These are phyloP conservation scores for Zelleria hepariella DNA, from an alignment of 2,888 invertebrate species.

Conservation along the genomic window DNA sequence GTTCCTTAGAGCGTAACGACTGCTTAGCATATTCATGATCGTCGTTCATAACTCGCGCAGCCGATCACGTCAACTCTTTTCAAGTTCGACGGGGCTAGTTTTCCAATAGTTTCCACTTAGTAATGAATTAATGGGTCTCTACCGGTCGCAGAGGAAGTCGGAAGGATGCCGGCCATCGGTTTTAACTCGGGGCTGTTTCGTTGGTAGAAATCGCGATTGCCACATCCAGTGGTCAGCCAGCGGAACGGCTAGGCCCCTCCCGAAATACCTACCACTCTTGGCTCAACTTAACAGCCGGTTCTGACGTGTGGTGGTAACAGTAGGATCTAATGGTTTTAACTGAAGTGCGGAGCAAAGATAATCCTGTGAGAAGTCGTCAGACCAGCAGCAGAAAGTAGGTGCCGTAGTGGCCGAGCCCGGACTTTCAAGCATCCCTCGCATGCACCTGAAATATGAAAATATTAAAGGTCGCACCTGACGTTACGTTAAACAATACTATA, in stretches of 20 bases:
- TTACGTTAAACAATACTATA: too few relatives aligned
- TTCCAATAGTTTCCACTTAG: background rate
- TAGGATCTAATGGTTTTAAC: too few relatives aligned
- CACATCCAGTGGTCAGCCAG: slow-evolving; percentile 24
- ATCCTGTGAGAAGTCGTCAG: too few relatives aligned
- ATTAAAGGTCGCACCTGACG: too few relatives aligned
- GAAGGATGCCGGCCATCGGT: slow-evolving; percentile 33
- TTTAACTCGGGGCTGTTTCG: background rate
- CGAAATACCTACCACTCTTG: background rate
- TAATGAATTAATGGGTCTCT: background rate
- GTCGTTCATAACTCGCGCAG: background rate
- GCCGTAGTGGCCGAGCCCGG: too few relatives aligned
- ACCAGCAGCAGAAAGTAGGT: too few relatives aligned
- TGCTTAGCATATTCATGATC: background rate
- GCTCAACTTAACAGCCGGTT: background rate
- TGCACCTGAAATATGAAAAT: too few relatives aligned
- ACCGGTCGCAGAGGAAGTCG: slow-evolving; percentile 19
- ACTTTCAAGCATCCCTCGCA: too few relatives aligned
- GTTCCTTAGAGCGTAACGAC: background rate
- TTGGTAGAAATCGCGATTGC: slow-evolving; percentile 44
- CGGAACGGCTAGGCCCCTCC: slow-evolving; percentile 7
- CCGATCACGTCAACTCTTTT: background rate
- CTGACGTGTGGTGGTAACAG: too few relatives aligned
- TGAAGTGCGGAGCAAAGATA: too few relatives aligned
- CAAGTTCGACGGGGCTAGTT: background rate